phyloP scores from a whole-genome alignment of 2,113 vertebrate genomes.

The Hypocryptadius cinnamomeus region DNA sequence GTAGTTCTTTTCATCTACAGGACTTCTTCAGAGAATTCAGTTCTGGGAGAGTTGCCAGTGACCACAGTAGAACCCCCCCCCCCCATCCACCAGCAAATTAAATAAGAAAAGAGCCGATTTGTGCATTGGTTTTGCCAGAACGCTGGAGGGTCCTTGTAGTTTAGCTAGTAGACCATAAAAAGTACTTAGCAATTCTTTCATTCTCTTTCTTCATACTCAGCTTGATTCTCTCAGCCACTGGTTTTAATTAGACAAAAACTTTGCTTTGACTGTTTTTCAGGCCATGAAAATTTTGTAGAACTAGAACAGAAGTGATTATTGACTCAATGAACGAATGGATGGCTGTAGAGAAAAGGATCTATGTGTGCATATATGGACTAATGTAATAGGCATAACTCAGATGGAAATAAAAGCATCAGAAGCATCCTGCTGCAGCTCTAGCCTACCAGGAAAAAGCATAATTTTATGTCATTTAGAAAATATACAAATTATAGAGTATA shows the following conservation, averaged over 20 bases:
- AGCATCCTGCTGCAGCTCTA: background rate
- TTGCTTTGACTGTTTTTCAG: background rate
- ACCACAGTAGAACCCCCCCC: background rate
- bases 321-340: background rate
- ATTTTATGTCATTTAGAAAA: background rate
- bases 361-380: background rate
- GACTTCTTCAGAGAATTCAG: background rate
- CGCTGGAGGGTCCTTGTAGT: background rate
- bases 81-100: background rate
- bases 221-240: background rate
- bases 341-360: background rate
- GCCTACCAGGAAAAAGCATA: background rate
- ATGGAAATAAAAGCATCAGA: background rate
- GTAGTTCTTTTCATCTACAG: background rate
- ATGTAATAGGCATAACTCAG: background rate
- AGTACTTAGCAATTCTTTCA: background rate
- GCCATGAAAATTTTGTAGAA: background rate
- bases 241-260: constrained; percentile 14
- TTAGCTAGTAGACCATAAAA: constrained; percentile 2
- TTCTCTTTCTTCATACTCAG: background rate
- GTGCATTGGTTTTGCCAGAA: background rate
- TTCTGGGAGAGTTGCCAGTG: background rate
- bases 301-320: background rate
- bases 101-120: background rate
- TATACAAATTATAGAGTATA: background rate